phyloP scores from a whole-genome alignment of 1,140 invertebrate genomes.

The Cotesia chilonis region DNA sequence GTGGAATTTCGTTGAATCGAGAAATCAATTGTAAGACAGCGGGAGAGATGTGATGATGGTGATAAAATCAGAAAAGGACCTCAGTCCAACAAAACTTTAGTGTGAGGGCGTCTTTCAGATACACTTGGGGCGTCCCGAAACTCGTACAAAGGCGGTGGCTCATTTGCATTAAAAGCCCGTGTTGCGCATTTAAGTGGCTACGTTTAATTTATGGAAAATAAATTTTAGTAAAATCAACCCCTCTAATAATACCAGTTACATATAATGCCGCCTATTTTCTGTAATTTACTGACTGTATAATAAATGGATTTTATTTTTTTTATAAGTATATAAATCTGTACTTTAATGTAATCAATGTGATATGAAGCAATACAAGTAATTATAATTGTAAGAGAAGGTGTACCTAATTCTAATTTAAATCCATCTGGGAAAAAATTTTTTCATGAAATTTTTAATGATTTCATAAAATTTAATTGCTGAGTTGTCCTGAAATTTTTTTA shows the following conservation, averaged over 20 bases:
- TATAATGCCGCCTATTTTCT: conserved; percentile 21
- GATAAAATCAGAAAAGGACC: conserved; percentile 11
- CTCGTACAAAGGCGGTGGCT: conserved; percentile 34
- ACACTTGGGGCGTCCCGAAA: conserved; percentile 31
- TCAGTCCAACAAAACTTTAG: background rate
- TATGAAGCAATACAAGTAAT: no score
- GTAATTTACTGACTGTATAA: background rate
- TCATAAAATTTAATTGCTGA: no score
- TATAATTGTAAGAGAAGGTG: no score
- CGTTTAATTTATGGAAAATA: conserved; percentile 41
- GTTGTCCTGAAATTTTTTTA: no score
- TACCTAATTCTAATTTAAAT: no score
- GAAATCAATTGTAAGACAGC: conserved; percentile 17
- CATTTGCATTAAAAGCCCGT: conserved; percentile 38
- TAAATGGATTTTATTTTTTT: background rate
- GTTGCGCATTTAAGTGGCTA: conserved; percentile 19
- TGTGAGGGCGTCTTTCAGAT: conserved; percentile 30
- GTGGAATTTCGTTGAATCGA: background rate
- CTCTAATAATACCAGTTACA: conserved; percentile 24
- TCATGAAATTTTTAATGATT: no score
- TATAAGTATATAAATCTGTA: background rate
- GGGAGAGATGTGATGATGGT: conserved; percentile 16
- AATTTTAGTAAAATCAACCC: conserved; percentile 41
- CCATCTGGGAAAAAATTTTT: no score
- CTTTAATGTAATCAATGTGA: background rate